Conservation (phyloP, 2,113 vertebrate species). For the Eurypyga helias region DNA sequence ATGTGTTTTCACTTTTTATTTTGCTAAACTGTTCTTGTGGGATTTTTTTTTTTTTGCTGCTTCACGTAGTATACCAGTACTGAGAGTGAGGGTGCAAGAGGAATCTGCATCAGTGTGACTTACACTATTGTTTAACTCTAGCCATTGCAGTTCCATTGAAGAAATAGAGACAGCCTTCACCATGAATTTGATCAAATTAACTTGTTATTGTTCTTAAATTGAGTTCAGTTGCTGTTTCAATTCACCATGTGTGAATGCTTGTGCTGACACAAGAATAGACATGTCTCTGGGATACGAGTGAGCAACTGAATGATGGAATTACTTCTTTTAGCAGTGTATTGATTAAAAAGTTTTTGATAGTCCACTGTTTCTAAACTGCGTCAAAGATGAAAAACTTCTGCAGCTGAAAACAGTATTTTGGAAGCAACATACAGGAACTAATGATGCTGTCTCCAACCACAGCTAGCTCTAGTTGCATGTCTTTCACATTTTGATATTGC, state of each 20-base stretch:
- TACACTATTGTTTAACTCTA: neutral
- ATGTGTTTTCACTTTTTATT: neutral
- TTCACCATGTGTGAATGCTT: neutral
- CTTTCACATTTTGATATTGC: neutral
- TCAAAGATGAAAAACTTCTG: neutral
- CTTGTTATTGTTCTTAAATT: neutral
- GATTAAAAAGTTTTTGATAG: neutral
- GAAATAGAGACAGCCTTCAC: neutral
- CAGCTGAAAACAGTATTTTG: neutral
- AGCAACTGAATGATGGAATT: neutral
- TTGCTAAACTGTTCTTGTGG: neutral
- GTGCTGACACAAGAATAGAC: neutral
- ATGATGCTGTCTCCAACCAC: neutral
- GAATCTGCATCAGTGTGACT: neutral
- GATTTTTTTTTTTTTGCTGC: neutral
- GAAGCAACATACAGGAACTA: neutral
- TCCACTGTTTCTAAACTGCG: neutral
- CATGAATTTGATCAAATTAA: neutral
- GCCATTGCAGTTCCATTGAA: neutral
- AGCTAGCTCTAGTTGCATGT: neutral
- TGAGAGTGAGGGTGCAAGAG: neutral
- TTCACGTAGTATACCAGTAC: neutral
- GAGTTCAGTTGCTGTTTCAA: neutral
- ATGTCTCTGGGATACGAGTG: neutral
- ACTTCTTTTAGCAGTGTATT: neutral